A percentile compares a stretch with the other conserved stretches of the same genome.
Conservation (phyloP, 2,888 invertebrate species). For the Stenchaetothrips biformis region DNA sequence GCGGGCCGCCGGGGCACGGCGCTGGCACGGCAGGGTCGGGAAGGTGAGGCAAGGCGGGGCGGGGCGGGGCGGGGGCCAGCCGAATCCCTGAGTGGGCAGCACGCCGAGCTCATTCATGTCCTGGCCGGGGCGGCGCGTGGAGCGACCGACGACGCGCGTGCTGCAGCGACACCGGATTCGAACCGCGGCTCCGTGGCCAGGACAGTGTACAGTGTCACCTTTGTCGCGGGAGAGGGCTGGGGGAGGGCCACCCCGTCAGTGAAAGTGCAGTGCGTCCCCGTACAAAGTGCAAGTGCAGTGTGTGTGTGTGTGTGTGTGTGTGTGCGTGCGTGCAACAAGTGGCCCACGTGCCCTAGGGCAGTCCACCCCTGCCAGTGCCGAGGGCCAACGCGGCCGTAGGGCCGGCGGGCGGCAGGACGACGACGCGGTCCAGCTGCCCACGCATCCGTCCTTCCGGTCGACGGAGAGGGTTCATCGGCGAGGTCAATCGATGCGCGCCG, state of each 20-base stretch:
- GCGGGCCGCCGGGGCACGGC: neutral
- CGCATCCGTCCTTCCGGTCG: too few relatives aligned
- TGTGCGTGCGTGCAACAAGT: neutral
- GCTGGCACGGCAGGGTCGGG: neutral
- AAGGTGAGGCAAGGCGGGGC: neutral
- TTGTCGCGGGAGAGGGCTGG: too few relatives aligned
- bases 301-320: neutral
- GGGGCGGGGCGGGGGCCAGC: neutral
- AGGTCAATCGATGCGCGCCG: neutral
- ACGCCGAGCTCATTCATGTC: neutral
- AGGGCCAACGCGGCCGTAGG: too few relatives aligned
- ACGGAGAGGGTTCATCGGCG: too few relatives aligned
- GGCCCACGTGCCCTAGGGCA: neutral
- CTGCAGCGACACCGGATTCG: neutral
- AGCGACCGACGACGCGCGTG: neutral
- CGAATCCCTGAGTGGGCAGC: conserved; percentile 22
- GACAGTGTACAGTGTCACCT: too few relatives aligned
- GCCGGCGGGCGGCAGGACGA: too few relatives aligned
- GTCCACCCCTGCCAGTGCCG: too few relatives aligned
- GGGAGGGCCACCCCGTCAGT: neutral
- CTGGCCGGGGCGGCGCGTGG: neutral
- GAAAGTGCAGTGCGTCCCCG: neutral
- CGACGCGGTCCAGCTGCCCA: too few relatives aligned
- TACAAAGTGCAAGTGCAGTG: neutral
- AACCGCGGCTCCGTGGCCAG: too few relatives aligned